Conservation (phyloP, 2,888 invertebrate genomes). For the Drosophila pseudotakahashii region DNA sequence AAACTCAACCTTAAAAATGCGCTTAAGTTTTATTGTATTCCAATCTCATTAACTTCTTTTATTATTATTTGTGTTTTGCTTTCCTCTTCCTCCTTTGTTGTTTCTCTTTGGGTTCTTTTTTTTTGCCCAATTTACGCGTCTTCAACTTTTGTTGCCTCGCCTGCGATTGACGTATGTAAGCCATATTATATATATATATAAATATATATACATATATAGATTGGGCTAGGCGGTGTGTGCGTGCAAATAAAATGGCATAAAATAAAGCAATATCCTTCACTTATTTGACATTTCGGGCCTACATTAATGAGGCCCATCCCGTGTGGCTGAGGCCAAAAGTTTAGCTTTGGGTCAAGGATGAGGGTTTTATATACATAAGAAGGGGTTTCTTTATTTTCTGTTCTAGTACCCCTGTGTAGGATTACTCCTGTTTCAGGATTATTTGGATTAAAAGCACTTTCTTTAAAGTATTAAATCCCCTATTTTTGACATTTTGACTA, state of each 20-base stretch:
- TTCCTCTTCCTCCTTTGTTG: conserved; percentile 18
- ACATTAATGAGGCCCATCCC: conserved; percentile 33
- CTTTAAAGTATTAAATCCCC: background rate
- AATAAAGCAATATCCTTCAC: conserved; percentile 78
- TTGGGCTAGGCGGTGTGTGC: conserved; percentile 22
- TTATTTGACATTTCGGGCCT: conserved; percentile 70
- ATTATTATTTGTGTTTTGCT: conserved; percentile 74
- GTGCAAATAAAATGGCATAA: conserved; percentile 68
- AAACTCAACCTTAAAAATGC: conserved; percentile 71
- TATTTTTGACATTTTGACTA: background rate
- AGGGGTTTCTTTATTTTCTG: no score
- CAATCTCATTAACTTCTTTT: conserved; percentile 77
- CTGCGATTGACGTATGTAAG: conserved; percentile 51
- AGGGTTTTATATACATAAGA: background rate
- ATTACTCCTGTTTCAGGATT: background rate
- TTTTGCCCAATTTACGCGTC: conserved; percentile 29
- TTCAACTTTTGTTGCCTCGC: conserved; percentile 18
- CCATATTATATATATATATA: conserved; percentile 27
- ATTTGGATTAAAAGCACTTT: background rate
- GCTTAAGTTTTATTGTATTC: conserved; percentile 77
- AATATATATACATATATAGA: conserved; percentile 18
- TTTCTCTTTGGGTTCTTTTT: conserved; percentile 3
- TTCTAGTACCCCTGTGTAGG: no score
- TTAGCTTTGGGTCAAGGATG: background rate
- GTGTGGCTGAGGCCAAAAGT: conserved; percentile 1